These are phyloP conservation scores for Epizoanthus ramosus DNA, from an alignment of 92 coral and sea anemone species.

Conservation along the genomic window DNA sequence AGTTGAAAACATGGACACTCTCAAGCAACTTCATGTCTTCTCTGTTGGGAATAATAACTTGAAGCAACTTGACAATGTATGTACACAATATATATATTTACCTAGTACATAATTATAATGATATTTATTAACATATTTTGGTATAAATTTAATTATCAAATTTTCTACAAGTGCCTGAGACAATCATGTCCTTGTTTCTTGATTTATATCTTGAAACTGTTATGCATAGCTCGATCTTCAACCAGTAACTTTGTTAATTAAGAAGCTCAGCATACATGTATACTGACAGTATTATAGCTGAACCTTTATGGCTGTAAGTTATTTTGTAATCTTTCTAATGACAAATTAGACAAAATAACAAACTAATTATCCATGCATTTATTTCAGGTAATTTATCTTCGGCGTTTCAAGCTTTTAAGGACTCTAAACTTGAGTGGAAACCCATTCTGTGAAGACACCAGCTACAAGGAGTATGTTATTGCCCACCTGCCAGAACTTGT, in stretches of 20 bases:
- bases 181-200: too few species aligned
- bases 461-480: conserved; percentile 92
- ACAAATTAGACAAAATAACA: too few species aligned
- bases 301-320: too few species aligned
- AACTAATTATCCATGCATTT: too few species aligned
- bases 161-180: too few species aligned
- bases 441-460: conserved; percentile 91
- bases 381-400: conserved; percentile 80
- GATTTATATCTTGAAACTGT: too few species aligned
- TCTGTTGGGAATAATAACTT: conserved; percentile 95
- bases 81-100: background rate
- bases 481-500: conserved; percentile 94
- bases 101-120: background rate
- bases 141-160: too few species aligned
- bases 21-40: conserved; percentile 85
- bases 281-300: too few species aligned
- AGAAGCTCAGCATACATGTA: too few species aligned
- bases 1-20: conserved; percentile 91
- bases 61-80: conserved; percentile 94
- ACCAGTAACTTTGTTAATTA: too few species aligned
- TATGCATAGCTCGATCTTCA: too few species aligned
- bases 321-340: too few species aligned
- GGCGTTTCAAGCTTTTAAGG: conserved; percentile 76
- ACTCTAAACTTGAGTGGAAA: conserved; percentile 94
- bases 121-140: background rate